Evolutionary conservation across 2,888 invertebrate genomes (phyloP), one percentile per base, ranked within the genome.

Genomic region (Tipula lateralis): DNA sequence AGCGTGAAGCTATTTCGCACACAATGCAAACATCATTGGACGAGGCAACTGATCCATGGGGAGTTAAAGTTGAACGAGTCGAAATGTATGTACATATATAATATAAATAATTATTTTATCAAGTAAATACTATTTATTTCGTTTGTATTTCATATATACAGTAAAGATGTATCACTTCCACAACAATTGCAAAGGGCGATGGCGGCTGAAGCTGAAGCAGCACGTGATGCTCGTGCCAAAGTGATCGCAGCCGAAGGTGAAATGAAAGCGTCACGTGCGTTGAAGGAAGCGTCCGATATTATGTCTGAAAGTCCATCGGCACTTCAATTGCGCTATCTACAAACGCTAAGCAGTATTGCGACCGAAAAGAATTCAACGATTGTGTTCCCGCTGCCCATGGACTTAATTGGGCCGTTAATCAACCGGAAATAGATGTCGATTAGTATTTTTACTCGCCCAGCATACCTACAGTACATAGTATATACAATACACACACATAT

Each of bases 351-450:
- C 91, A 95, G 95, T 85, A 97, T 98, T 89, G 96, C 97, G 0
- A 96, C 96, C 0, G 97, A 98, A 91, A 97, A 97, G 91, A 97
- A 97, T 90, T 97, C 97, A 0, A 98, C 97, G 0, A 97, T 98
- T 87, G 95, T 98, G 85, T 98, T 98, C 89, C 98, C 98, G 0
- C 91, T 98, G 87, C 98, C 98, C 0, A 93, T 98, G 91, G 97
- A 98, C 88, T 89, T 96, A 84, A 88, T 95, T 29, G 88, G 89
- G 19, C 34, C 83, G 19, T 19, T 83, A 66, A 66, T 66, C 24
- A 66, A 66, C 24, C 66, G 66, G 24, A 24, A 24, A 66, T 66
- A 24, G 66, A 66, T 66, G 9, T 24, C 6, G 24, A 24, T 66
- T 24, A 24, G 24, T 66, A 24, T 24, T 24, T 66, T 66, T 66